A percentile compares a stretch with the other conserved stretches of the same genome.
Conservation (phyloP, 53 echinoderm and acorn worm genomes). For the Holothuria scabra region DNA sequence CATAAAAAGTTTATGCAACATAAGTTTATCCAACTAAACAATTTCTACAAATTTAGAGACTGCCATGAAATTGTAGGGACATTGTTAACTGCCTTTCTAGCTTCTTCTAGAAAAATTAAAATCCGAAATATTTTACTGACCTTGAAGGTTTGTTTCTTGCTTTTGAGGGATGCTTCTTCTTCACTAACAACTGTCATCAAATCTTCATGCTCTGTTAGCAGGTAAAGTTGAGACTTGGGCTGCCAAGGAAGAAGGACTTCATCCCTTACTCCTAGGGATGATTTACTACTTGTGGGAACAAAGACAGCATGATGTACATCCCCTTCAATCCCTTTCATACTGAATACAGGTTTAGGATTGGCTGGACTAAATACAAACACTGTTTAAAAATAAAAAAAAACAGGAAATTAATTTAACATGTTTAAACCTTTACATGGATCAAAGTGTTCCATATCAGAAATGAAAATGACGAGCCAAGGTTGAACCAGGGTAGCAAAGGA, state of each 20-base stretch:
- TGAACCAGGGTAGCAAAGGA: too few species aligned
- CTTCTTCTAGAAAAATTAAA: too few species aligned
- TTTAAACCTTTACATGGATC: too few species aligned
- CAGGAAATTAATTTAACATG: too few species aligned
- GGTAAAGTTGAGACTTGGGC: conserved; percentile 75
- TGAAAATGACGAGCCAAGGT: too few species aligned
- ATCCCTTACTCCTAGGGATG: background rate
- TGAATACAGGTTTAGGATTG: conserved; percentile 64
- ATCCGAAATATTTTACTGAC: background rate
- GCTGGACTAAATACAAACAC: conserved; percentile 82
- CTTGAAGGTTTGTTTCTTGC: conserved; percentile 2
- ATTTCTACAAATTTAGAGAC: too few species aligned
- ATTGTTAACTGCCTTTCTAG: too few species aligned
- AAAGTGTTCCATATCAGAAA: too few species aligned
- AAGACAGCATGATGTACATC: conserved; percentile 71
- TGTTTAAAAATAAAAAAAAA: background rate
- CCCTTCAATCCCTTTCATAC: background rate
- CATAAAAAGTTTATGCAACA: too few species aligned
- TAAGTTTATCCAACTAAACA: too few species aligned
- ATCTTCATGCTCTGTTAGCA: conserved; percentile 70
- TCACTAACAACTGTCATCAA: conserved; percentile 65
- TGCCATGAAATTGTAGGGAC: too few species aligned
- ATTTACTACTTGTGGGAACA: conserved; percentile 32
- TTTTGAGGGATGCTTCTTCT: conserved; percentile 48
- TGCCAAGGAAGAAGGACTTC: conserved; percentile 82